Conservation (phyloP, 1,140 invertebrate genomes). For the Paracyclopina nana region DNA sequence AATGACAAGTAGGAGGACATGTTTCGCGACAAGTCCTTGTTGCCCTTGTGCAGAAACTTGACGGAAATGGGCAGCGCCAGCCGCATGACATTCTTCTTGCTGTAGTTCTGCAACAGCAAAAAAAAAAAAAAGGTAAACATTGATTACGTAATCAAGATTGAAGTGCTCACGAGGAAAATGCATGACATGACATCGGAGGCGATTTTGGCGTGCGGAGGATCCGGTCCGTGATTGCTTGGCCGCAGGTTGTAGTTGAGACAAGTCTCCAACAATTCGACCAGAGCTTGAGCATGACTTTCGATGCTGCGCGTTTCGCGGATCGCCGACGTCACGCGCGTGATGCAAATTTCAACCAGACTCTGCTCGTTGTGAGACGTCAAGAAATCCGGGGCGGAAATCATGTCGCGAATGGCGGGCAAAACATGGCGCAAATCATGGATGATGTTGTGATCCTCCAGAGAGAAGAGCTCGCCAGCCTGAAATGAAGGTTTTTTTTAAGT, state of each 20-base stretch:
- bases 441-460: constrained; percentile 57
- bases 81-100: constrained; percentile 68
- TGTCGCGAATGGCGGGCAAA: constrained; percentile 48
- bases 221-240: constrained; percentile 51
- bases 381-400: constrained; percentile 56
- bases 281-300: constrained; percentile 55
- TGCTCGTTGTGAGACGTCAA: constrained; percentile 69
- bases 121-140: neutral
- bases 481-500: constrained; percentile 18
- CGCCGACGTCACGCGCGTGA: constrained; percentile 33
- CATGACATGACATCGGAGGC: constrained; percentile 79
- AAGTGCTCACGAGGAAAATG: constrained; percentile 60
- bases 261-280: constrained; percentile 61
- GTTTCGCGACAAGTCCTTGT: constrained; percentile 64
- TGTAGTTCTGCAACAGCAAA: constrained; percentile 47
- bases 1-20: constrained; percentile 75
- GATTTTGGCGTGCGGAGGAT: constrained; percentile 86
- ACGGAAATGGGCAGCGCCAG: constrained; percentile 68
- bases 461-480: constrained; percentile 65
- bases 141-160: constrained; percentile 9
- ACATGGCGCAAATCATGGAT: constrained; percentile 62
- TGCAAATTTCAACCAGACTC: constrained; percentile 77
- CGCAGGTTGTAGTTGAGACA: constrained; percentile 70
- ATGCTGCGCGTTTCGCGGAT: constrained; percentile 61
- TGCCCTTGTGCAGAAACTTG: constrained; percentile 71